Base-by-base conservation (phyloP, 1,140 invertebrate genomes). In the Patella vulgata region DNA sequence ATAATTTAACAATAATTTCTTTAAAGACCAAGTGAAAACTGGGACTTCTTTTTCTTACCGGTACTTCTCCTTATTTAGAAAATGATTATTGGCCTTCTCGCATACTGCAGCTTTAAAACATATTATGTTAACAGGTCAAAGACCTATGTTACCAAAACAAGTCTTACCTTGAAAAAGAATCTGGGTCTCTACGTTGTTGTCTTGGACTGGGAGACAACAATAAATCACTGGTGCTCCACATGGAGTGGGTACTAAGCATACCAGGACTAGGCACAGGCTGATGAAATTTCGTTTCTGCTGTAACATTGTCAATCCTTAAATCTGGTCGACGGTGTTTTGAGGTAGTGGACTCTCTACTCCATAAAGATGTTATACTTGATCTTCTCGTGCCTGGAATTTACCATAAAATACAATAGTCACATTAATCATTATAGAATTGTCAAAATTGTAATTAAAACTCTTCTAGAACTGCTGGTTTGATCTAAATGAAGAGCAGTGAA, bases 141-240 rank as follows among this genome's bases (percentile, higher is more conserved):
- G n/a, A n/a, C n/a, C n/a, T n/a, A n/a, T n/a, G n/a, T n/a, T n/a
- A n/a, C n/a, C n/a, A n/a, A n/a, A n/a, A n/a, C n/a, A 63, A 46
- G 11, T 42, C 58, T 51, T 52, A 66, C 63, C 51, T 64, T 55
- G 57, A 59, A n/a, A 46, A n/a, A 3, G 40, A 40, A 4, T 68
- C 66, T 6, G 61, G 42, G 14, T 61, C 63, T 14, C 58, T 46
- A 1, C 50, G 42, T 21, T 51, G 59, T 28, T 59, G 63, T 17
- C 59, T 65, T n/a, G 64, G 27, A 30, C 66, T 30, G 11, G 59
- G 62, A 8, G 43, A 42, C 6, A 53, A 39, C 21, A 63, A 48
- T 28, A 71, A 66, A n/a, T 66, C 68, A 3, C 73, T 61, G 23
- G 73, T 74, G 52, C 73, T 75, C 75, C 75, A 78, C 27, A 68